Conservation (phyloP, 2,888 invertebrate species). For the Zele albiditarsus region DNA sequence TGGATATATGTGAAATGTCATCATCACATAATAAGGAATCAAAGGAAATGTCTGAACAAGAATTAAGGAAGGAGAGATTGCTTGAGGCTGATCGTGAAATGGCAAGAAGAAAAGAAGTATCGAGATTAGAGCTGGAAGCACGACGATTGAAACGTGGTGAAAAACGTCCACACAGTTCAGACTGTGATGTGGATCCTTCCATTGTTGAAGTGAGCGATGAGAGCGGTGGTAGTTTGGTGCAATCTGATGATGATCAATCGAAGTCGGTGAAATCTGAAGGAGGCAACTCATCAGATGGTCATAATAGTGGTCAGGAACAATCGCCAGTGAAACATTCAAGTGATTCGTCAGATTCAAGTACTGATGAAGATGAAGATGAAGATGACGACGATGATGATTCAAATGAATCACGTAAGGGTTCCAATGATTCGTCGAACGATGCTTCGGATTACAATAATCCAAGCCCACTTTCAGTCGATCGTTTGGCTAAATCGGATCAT, state of each 20-base stretch:
- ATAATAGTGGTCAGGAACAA: conserved; percentile 61
- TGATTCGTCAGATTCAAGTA: conserved; percentile 74
- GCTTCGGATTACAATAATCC: conserved; percentile 73
- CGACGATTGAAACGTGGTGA: conserved; percentile 79
- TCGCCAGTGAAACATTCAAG: conserved; percentile 65
- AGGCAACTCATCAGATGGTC: conserved; percentile 65
- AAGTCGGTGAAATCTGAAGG: conserved; percentile 64
- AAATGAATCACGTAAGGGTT: conserved; percentile 66
- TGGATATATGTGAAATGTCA: conserved; percentile 65
- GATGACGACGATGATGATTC: conserved; percentile 69
- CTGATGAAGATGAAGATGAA: conserved; percentile 71
- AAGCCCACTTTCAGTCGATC: conserved; percentile 75
- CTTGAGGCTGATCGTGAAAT: conserved; percentile 77
- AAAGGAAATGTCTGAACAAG: conserved; percentile 71
- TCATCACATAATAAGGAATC: conserved; percentile 62
- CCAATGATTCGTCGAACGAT: conserved; percentile 66
- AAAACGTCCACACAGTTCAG: conserved; percentile 68
- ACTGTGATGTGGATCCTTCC: conserved; percentile 64
- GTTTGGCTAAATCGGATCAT: conserved; percentile 73
- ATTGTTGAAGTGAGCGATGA: conserved; percentile 69
- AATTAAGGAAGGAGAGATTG: conserved; percentile 73
- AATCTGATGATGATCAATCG: conserved; percentile 63
- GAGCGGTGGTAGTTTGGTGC: conserved; percentile 57
- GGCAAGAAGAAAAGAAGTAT: conserved; percentile 84
- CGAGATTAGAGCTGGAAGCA: conserved; percentile 83